Base-by-base conservation (phyloP, 2,888 invertebrate species). In the Hofmannophila pseudospretella region DNA sequence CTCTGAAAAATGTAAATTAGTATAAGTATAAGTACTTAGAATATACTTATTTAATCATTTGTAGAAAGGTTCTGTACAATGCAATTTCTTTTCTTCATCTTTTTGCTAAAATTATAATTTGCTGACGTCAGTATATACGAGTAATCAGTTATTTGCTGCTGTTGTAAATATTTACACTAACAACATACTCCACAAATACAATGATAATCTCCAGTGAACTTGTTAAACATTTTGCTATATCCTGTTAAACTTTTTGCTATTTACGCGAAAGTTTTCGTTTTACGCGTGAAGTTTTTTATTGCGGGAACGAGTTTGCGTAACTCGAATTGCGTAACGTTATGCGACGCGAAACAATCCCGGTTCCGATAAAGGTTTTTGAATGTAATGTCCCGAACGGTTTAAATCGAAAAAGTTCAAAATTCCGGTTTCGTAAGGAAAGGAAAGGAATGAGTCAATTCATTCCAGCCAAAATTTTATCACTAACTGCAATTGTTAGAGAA, bases 251-350 rank as follows among this genome's bases (percentile, higher is more conserved):
- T 54, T 57, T 54, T 49, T 44, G 57, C 53, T 51, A 49, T 51
- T 51, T 47, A 43, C 39, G 41, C 41, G 36, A 38, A 54, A 53
- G 54, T 54, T 57, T 38, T 47, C 51, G 50, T 57, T 57, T 57
- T 54, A 57, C 51, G 57, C 47, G 41, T 47, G 43, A 54, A 57
- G 48, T 57, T 57, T 54, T 49, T 53, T 50, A 52, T 57, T 51
- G 48, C 44, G 36, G 29, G 29, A 42, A 51, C 45, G 52, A 51
- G 54, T 49, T 52, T 37, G 41, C 36, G 38, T 34, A 44, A 46
- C 45, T 46, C 36, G 41, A 19, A 36, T 34, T 41, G 42, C 44
- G 46, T 44, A 41, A 40, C 41, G 43, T 32, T 37, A 37, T 33
- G 33, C 36, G 44, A 36, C 42, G 44, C 42, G 41, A 41, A 43